Percentiles rank a stretch among this genome's conserved stretches.
Conservation (phyloP, 2,797 vertebrate genomes). For the Stomatorhinus walkeri region DNA sequence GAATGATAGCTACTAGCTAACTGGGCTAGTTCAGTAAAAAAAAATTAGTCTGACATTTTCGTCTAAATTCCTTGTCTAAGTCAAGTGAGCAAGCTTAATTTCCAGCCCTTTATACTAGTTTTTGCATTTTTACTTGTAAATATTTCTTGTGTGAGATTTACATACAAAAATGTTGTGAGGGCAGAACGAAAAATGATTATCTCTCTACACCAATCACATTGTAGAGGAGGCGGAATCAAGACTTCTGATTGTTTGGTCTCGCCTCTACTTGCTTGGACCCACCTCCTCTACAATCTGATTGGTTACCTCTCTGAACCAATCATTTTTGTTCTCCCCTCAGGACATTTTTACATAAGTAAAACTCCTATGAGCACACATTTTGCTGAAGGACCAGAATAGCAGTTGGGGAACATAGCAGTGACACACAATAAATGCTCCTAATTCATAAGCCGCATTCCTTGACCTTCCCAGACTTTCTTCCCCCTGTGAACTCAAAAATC, state of each 20-base stretch:
- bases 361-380: neutral
- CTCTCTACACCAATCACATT: neutral
- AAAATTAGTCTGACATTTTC: neutral
- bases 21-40: neutral
- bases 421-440: neutral
- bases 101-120: neutral
- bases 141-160: neutral
- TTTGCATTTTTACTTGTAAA: neutral
- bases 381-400: neutral
- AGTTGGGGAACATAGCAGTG: neutral
- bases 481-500: constrained; percentile 40
- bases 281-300: neutral
- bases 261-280: neutral
- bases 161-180: neutral
- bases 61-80: neutral
- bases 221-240: neutral
- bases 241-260: neutral
- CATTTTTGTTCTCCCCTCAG: neutral
- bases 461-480: constrained; percentile 30
- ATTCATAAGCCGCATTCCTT: constrained; percentile 1
- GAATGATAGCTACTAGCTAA: neutral
- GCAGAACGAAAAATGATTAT: neutral
- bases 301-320: neutral
- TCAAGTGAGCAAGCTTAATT: neutral
- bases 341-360: neutral